Evolutionary conservation across 2,888 invertebrate species (phyloP).

Genomic region (Dichetophora obliterata): DNA sequence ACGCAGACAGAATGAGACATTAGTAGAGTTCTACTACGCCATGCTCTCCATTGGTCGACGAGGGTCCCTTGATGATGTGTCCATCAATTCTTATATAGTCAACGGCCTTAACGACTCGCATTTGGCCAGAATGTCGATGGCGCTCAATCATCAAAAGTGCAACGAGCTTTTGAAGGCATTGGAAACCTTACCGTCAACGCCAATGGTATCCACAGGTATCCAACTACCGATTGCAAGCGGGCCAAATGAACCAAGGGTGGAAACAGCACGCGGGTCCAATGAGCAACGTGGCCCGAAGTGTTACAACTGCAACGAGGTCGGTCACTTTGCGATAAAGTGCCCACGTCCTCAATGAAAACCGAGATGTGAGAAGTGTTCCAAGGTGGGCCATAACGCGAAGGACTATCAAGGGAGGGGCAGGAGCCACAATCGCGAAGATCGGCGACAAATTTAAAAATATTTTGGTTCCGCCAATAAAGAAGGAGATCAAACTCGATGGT

Average conservation of each 20-base stretch:
- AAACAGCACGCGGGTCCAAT: not conserved
- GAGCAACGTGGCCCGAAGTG: slow-evolving; percentile 39
- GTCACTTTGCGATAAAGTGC: no score
- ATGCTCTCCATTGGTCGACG: slow-evolving; percentile 43
- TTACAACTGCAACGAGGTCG: slow-evolving; percentile 44
- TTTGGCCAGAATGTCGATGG: slow-evolving; percentile 19
- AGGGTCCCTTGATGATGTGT: slow-evolving; percentile 35
- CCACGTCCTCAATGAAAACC: slow-evolving; percentile 40
- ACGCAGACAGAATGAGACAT: slow-evolving; percentile 23
- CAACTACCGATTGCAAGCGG: not conserved
- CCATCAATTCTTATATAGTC: slow-evolving; percentile 42
- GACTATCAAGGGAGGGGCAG: slow-evolving; percentile 31
- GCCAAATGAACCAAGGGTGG: not conserved
- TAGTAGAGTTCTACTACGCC: slow-evolving; percentile 37
- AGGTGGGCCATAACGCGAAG: slow-evolving; percentile 42
- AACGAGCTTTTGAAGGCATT: slow-evolving; percentile 37
- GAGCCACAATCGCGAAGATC: slow-evolving; percentile 29
- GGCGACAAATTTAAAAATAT: no score
- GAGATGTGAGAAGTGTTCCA: slow-evolving; percentile 37
- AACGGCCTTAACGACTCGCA: slow-evolving; percentile 44
- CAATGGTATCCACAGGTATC: not conserved
- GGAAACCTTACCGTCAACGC: slow-evolving; percentile 8
- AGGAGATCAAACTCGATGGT: slow-evolving; percentile 21
- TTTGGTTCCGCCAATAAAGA: slow-evolving; percentile 34
- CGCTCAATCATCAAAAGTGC: slow-evolving; percentile 30